Base-by-base conservation (phyloP, 2,888 invertebrate species). In the Acleris literana region DNA sequence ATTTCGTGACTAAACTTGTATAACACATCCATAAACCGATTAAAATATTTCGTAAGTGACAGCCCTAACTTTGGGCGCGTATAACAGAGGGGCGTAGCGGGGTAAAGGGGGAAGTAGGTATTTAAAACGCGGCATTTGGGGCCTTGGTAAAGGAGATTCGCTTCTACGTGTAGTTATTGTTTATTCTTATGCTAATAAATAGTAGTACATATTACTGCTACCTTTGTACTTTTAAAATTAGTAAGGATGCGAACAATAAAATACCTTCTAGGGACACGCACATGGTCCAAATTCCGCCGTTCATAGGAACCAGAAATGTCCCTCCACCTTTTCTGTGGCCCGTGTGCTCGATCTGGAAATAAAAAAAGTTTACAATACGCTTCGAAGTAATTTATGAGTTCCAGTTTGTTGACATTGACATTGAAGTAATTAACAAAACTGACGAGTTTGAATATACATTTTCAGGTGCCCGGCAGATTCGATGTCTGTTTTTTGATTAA, bases 211-310 rank as follows among this genome's bases (percentile, higher is more conserved):
- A 33, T 3, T 11, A 33, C 33, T 11, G 17, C 5, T 4, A 44
- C 44, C n/a, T n/a, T 46, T 3, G 5, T 6, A 17, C 46, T 46
- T 46, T 16, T n/a, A 16, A n/a, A 11, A 18, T 49, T 11, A 49
- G 7, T 49, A 18, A 49, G 18, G 17, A 11, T 20, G n/a, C 52
- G n/a, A 39, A 43, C 5, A 48, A 62, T 25, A 63, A 62, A 54
- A 69, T 89, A 97, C 97, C 97, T 87, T 95, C 95, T 76, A 97
- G 93, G 76, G 96, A 96, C 76, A 96, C 96, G 86, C 96, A 98
- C 85, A 96, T 94, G 22, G 96, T 97, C 98, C 97, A 98, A 78
- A 96, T 98, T 44, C 97, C 98, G n/a, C 96, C 97, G 76, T 96
- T 96, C 95, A 97, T 97, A 13, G 97, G 97, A 33, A 97, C 96